phyloP scores from a whole-genome alignment of 2,888 invertebrate species.

The Stenodema calcarata region DNA sequence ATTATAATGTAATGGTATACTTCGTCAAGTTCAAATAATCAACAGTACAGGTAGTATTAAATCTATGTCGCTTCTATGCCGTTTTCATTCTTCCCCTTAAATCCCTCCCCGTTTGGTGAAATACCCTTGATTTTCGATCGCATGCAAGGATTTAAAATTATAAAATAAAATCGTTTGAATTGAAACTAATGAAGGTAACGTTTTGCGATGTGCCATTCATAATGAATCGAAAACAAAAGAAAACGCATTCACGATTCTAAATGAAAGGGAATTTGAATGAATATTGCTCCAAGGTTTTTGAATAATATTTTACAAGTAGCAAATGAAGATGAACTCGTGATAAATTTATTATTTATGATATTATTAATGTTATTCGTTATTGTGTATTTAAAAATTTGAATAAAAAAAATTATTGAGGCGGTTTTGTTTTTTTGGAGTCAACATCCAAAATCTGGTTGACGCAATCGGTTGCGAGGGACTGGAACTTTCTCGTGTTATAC shows the following conservation, averaged over 20 bases:
- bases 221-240: neutral
- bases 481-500: neutral
- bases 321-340: constrained; percentile 5
- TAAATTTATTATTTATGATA: constrained; percentile 21
- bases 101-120: too few relatives aligned
- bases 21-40: too few relatives aligned
- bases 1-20: too few relatives aligned
- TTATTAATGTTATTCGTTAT: neutral
- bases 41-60: too few relatives aligned
- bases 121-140: too few relatives aligned
- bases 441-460: neutral
- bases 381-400: neutral
- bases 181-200: neutral
- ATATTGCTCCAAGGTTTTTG: constrained; percentile 1
- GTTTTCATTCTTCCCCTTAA: too few relatives aligned
- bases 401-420: neutral
- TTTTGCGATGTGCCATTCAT: neutral
- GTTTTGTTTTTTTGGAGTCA: neutral
- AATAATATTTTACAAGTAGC: neutral
- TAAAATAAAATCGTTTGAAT: neutral
- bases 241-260: neutral
- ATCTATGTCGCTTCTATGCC: too few relatives aligned
- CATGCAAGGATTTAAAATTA: neutral
- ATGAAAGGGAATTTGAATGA: neutral
- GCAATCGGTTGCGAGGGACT: neutral